These are phyloP conservation scores for Carlito syrichta DNA, from an alignment of 2,113 vertebrate species.

Conservation along the genomic window DNA sequence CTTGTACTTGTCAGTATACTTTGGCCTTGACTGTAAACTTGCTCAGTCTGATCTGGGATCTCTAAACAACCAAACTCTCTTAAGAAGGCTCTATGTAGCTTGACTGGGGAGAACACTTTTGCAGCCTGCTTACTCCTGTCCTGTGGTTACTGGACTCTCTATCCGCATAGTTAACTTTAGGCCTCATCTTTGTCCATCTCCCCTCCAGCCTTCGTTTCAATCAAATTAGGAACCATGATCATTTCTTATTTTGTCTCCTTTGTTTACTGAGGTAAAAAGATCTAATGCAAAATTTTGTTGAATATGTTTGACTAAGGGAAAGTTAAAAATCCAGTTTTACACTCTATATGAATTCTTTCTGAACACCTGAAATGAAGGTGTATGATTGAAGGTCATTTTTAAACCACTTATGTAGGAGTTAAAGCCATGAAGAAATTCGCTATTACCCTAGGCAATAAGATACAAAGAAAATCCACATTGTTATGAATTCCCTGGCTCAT, in stretches of 20 bases:
- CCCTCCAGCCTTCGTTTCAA: neutral
- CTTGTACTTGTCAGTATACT: neutral
- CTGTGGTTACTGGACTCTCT: neutral
- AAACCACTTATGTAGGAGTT: neutral
- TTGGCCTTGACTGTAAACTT: neutral
- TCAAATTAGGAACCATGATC: neutral
- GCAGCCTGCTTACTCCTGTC: neutral
- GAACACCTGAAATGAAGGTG: neutral
- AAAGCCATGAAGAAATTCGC: neutral
- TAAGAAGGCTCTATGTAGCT: neutral
- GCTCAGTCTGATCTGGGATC: neutral
- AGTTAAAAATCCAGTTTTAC: neutral
- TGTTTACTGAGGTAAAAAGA: neutral
- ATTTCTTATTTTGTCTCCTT: neutral
- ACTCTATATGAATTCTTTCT: neutral
- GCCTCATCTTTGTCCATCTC: neutral
- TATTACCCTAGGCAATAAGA: neutral
- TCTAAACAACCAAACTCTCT: neutral
- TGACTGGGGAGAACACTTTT: neutral
- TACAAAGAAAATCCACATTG: conserved; percentile 20
- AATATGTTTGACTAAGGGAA: neutral
- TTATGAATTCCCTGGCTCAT: neutral
- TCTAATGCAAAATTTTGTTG: neutral
- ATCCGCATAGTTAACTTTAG: neutral
- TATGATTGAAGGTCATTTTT: neutral